These are phyloP conservation scores for Papilio machaon DNA, from an alignment of 1,140 invertebrate species.

Conservation along the genomic window DNA sequence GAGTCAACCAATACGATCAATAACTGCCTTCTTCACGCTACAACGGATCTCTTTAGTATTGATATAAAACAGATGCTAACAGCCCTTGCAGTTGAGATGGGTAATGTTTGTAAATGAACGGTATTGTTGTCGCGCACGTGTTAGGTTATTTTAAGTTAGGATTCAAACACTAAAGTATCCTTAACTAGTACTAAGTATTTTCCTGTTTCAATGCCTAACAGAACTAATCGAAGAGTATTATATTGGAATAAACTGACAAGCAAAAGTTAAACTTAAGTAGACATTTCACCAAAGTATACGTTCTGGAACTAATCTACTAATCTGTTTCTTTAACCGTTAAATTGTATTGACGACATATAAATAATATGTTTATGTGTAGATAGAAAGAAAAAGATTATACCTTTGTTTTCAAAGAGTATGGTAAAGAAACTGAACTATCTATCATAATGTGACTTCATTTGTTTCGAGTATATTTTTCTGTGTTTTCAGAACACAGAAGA, in stretches of 20 bases:
- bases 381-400: too few species aligned
- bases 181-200: background rate
- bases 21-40: conserved; percentile 13
- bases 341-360: too few species aligned
- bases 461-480: background rate
- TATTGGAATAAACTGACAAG: too few species aligned
- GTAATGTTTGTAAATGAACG: background rate
- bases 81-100: background rate
- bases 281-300: too few species aligned
- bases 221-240: too few species aligned
- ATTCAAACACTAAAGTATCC: background rate
- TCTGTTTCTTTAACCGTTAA: too few species aligned
- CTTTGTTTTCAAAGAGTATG: too few species aligned
- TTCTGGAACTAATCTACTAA: too few species aligned
- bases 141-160: conserved; percentile 11
- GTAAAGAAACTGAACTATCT: too few species aligned
- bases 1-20: background rate
- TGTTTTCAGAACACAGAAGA: background rate
- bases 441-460: background rate
- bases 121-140: background rate
- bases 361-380: too few species aligned
- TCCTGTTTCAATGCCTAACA: background rate
- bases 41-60: conserved; percentile 12
- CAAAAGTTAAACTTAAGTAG: too few species aligned
- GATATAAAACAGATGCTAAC: conserved; percentile 23